phyloP scores from a whole-genome alignment of 1,140 invertebrate species.

The Dolichoris vasculosae region DNA sequence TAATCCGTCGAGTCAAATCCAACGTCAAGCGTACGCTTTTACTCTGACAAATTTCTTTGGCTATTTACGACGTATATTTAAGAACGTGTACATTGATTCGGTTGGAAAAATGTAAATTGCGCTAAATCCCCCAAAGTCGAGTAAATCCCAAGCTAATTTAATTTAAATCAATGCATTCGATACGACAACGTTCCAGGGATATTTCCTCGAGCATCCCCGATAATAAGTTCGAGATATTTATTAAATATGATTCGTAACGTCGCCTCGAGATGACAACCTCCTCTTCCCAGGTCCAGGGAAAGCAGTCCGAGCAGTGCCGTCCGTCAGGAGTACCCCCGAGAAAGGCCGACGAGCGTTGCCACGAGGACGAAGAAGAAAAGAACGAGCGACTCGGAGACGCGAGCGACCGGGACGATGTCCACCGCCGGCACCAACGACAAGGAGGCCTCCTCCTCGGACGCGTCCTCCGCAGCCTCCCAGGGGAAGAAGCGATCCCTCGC shows the following conservation, averaged over 20 bases:
- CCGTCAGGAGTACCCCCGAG: constrained; percentile 64
- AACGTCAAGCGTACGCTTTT: too few species aligned
- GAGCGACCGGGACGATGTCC: neutral
- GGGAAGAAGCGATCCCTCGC: constrained; percentile 71
- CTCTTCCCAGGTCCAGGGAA: constrained; percentile 64
- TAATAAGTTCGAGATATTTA: neutral
- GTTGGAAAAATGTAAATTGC: too few species aligned
- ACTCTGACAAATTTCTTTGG: too few species aligned
- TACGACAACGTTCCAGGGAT: too few species aligned
- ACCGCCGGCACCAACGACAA: neutral
- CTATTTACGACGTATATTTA: too few species aligned
- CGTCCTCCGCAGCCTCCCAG: constrained; percentile 52
- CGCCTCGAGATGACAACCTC: too few species aligned
- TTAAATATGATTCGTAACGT: neutral
- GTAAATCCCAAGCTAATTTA: neutral
- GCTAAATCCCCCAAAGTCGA: too few species aligned
- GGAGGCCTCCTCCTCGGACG: constrained; percentile 57
- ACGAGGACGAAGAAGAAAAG: constrained; percentile 69
- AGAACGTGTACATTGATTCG: too few species aligned
- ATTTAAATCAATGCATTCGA: neutral
- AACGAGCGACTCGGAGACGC: constrained; percentile 65
- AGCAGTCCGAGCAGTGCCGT: constrained; percentile 66
- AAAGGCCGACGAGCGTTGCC: constrained; percentile 66
- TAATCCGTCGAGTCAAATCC: too few species aligned
- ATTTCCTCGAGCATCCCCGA: neutral